Conservation (phyloP, 2,797 vertebrate genomes). For the Cyprinella venusta region DNA sequence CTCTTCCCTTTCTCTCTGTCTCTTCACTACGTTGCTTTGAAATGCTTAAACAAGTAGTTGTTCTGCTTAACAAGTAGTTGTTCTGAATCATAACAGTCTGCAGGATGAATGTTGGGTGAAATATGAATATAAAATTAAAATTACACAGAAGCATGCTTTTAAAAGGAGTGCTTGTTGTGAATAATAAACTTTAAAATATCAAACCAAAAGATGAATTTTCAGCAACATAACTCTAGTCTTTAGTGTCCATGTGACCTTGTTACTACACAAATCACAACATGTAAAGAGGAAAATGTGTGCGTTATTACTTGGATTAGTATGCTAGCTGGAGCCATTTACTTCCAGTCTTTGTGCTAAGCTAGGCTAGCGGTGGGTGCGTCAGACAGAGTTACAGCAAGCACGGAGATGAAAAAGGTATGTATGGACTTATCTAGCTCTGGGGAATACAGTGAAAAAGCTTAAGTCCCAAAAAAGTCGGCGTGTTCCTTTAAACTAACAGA, state of each 20-base stretch:
- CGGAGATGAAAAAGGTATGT: no score
- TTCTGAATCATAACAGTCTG: not conserved
- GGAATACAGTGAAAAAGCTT: no score
- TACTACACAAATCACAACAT: no score
- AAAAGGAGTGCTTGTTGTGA: not conserved
- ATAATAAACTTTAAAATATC: not conserved
- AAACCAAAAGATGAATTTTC: not conserved
- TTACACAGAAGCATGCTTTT: not conserved
- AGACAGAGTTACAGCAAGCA: no score
- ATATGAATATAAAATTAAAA: not conserved
- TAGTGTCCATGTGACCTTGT: not conserved
- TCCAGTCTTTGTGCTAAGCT: no score
- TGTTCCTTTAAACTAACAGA: not conserved
- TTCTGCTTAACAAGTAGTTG: slow-evolving; percentile 2
- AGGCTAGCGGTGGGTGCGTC: no score
- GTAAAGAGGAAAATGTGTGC: no score
- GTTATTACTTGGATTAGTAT: no score
- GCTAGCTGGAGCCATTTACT: no score
- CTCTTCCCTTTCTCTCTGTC: slow-evolving; percentile 45
- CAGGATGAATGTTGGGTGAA: not conserved
- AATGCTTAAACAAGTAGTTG: slow-evolving; percentile 1
- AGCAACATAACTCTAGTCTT: not conserved
- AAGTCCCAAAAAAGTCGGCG: no score
- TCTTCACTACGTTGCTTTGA: not conserved
- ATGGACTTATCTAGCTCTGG: no score